Evolutionary conservation across 2,888 invertebrate species (phyloP).

Genomic region (Drosophila cracens): DNA sequence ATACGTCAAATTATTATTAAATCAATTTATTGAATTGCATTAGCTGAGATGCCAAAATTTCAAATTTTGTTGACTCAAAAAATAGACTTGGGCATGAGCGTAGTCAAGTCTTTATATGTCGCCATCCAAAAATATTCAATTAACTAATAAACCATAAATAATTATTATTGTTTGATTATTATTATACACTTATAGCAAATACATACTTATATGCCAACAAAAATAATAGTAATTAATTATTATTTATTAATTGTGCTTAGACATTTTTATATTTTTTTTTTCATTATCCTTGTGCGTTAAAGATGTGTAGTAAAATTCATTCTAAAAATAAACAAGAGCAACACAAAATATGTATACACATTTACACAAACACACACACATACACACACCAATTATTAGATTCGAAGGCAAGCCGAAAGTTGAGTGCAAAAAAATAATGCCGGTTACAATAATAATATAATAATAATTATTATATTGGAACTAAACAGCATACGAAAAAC

Average conservation of each 20-base stretch:
- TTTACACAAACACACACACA: background rate
- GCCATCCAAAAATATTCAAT: constrained; percentile 52
- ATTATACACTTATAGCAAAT: constrained; percentile 27
- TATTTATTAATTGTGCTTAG: constrained; percentile 55
- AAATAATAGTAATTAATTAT: constrained; percentile 68
- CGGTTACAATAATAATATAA: constrained; percentile 37
- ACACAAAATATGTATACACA: constrained; percentile 5
- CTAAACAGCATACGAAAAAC: constrained; percentile 28
- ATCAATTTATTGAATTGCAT: constrained; percentile 28
- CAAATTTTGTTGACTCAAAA: constrained; percentile 19
- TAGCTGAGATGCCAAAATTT: constrained; percentile 17
- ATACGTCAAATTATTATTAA: constrained; percentile 57
- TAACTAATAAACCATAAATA: constrained; percentile 24
- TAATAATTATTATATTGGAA: constrained; percentile 37
- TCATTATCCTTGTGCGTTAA: constrained; percentile 22
- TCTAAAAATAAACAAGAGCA: constrained; percentile 8
- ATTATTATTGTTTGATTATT: constrained; percentile 55
- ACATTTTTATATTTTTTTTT: constrained; percentile 2
- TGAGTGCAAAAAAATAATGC: constrained; percentile 53
- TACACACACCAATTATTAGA: constrained; percentile 36
- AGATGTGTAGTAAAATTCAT: constrained; percentile 24
- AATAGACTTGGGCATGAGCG: constrained; percentile 6
- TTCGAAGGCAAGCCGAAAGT: constrained; percentile 49
- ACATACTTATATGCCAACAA: constrained; percentile 34
- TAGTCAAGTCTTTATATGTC: constrained; percentile 60